phyloP scores from a whole-genome alignment of 2,797 vertebrate genomes.

The Pterois miles region DNA sequence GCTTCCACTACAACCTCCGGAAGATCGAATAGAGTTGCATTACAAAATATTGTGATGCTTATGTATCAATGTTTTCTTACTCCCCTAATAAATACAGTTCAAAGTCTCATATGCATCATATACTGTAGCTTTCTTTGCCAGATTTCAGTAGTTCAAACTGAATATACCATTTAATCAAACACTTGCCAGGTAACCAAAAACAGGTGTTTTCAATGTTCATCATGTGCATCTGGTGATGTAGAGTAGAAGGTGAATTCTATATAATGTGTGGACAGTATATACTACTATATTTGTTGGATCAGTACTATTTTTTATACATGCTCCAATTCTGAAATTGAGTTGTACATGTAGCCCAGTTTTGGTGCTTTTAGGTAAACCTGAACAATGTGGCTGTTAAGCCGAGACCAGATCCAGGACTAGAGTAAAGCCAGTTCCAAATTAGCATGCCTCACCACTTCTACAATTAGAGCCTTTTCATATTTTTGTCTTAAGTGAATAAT shows the following conservation, averaged over 20 bases:
- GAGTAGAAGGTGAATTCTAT: not conserved
- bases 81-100: not conserved
- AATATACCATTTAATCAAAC: not conserved
- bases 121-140: not conserved
- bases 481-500: not conserved
- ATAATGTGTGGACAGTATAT: not conserved
- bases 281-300: not conserved
- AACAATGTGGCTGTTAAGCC: not conserved
- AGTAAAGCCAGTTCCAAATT: not conserved
- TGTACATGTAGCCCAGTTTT: not conserved
- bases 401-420: not conserved
- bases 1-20: too few relatives aligned
- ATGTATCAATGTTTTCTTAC: too few relatives aligned
- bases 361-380: not conserved
- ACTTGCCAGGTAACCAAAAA: not conserved
- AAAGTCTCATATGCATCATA: not conserved
- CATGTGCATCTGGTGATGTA: not conserved
- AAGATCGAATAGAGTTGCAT: too few relatives aligned
- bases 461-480: not conserved
- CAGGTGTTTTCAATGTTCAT: not conserved
- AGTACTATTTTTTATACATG: not conserved
- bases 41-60: accelerated
- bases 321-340: not conserved
- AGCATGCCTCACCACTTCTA: not conserved
- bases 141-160: not conserved